These are phyloP conservation scores for Cotesia vestalis DNA, from an alignment of 1,140 invertebrate genomes.

Conservation along the genomic window DNA sequence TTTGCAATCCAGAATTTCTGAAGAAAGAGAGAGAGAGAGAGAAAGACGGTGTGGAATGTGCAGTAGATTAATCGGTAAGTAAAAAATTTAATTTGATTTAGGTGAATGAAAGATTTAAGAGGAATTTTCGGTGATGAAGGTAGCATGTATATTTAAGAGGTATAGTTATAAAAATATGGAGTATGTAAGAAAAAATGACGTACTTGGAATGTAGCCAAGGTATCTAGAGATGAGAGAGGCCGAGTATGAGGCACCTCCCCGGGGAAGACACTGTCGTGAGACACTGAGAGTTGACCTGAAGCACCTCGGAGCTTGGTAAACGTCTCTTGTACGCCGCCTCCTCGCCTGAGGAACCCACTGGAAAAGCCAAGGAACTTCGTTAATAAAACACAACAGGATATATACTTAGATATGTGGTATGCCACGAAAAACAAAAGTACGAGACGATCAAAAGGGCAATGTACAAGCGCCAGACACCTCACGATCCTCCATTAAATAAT, in stretches of 20 bases:
- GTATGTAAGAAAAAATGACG: constrained; percentile 39
- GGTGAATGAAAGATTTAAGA: background rate
- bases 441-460: background rate
- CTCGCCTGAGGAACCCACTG: constrained; percentile 53
- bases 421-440: constrained; percentile 1
- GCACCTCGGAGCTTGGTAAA: constrained; percentile 56
- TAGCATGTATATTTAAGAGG: background rate
- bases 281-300: constrained; percentile 71
- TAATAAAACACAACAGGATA: constrained; percentile 34
- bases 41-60: background rate
- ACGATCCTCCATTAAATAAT: background rate
- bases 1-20: background rate
- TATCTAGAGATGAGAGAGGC: constrained; percentile 59
- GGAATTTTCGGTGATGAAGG: constrained; percentile 12
- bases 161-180: background rate
- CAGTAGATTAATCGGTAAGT: background rate
- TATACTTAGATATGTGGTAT: background rate
- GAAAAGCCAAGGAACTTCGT: constrained; percentile 38
- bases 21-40: background rate
- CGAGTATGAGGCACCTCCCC: constrained; percentile 66
- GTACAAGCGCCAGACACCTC: constrained; percentile 11
- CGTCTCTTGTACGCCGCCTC: constrained; percentile 50
- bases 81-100: background rate
- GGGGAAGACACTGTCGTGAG: constrained; percentile 81
- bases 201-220: constrained; percentile 59